Conservation (phyloP, 2,888 invertebrate species). For the Drosophila longiperda region DNA sequence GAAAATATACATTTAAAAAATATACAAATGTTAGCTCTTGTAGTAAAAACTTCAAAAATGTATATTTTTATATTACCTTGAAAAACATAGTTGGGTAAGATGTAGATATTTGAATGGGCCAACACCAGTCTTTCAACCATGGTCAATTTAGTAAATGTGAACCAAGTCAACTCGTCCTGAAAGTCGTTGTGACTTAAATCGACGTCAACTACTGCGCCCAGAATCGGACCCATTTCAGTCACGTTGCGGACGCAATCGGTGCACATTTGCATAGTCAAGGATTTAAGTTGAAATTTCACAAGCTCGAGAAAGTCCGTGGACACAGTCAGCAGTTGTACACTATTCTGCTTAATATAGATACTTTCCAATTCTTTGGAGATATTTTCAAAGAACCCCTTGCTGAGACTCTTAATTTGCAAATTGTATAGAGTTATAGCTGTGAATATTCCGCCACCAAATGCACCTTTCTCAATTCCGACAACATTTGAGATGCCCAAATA, state of each 20-base stretch:
- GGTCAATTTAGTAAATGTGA: constrained; percentile 65
- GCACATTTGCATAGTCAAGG: constrained; percentile 63
- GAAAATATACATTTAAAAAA: neutral
- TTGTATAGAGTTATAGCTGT: constrained; percentile 63
- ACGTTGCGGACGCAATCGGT: constrained; percentile 62
- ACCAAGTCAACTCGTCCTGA: constrained; percentile 24
- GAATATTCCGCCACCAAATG: constrained; percentile 69
- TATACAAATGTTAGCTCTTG: neutral
- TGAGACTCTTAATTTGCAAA: constrained; percentile 52
- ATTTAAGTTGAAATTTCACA: constrained; percentile 70
- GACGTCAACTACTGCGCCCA: constrained; percentile 61
- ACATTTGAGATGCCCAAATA: constrained; percentile 67
- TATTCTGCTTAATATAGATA: constrained; percentile 65
- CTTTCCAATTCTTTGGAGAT: constrained; percentile 41
- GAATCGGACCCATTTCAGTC: constrained; percentile 55
- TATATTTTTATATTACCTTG: constrained; percentile 25
- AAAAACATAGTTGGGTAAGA: constrained; percentile 70
- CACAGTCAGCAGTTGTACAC: constrained; percentile 39
- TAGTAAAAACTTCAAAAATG: neutral
- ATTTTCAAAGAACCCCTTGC: constrained; percentile 59
- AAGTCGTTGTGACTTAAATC: constrained; percentile 80
- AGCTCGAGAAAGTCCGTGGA: constrained; percentile 61
- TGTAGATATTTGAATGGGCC: constrained; percentile 66
- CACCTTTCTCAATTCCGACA: constrained; percentile 57
- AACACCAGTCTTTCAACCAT: constrained; percentile 72